Percentiles rank a stretch among this genome's conserved stretches.
These are phyloP conservation scores for Bubo scandiacus DNA, from an alignment of 2,113 vertebrate species.

Conservation along the genomic window DNA sequence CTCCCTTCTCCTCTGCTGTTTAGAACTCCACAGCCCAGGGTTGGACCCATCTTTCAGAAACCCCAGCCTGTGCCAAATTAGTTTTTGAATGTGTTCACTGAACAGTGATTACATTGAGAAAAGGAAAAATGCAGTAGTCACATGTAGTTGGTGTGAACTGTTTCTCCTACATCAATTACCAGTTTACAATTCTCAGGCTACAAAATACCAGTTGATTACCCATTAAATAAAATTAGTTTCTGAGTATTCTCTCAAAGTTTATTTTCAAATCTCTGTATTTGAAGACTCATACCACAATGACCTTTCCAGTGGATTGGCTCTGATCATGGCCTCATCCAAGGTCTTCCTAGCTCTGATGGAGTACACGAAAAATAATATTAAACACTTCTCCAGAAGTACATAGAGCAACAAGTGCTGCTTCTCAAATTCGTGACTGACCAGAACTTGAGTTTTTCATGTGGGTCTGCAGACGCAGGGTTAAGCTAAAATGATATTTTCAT, in stretches of 20 bases:
- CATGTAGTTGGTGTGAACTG: background rate
- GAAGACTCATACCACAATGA: background rate
- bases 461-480: background rate
- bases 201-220: background rate
- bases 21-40: background rate
- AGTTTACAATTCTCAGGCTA: background rate
- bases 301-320: background rate
- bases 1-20: background rate
- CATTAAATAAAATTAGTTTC: background rate
- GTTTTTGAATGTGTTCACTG: background rate
- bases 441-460: background rate
- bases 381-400: background rate
- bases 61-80: background rate
- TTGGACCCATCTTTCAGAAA: background rate
- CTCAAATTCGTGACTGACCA: background rate
- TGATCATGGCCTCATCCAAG: background rate
- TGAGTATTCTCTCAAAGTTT: background rate
- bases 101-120: background rate
- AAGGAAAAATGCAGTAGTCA: background rate
- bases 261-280: background rate
- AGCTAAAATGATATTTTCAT: background rate
- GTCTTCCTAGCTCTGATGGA: background rate
- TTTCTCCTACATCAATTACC: background rate
- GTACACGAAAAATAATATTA: background rate
- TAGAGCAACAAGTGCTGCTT: background rate